Base-by-base conservation (phyloP, 2,113 vertebrate species). In the Zosterops hypoxanthus region DNA sequence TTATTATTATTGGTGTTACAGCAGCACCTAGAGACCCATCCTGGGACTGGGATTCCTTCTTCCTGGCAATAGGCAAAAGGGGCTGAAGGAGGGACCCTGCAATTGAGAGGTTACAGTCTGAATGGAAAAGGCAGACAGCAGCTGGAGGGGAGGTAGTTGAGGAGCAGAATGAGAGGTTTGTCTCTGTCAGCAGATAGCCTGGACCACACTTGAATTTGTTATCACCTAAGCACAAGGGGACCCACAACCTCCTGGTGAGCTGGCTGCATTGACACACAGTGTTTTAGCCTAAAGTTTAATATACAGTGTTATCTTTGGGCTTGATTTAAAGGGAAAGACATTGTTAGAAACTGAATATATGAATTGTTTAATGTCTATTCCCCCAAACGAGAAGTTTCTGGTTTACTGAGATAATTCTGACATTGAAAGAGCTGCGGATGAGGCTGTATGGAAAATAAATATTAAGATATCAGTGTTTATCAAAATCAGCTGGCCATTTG, bases 1-100 rank as follows among this genome's bases (percentile, higher is more conserved):
- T 66, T 36, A 15, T 64, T 83, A 85, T 88, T 94, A 26, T 1
- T 95, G 72, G 79, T 94, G 90, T 70, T 96, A 86, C 4, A 96
- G 93, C 94, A 97, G 68, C 96, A 96, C 94, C 94, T 96, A 96
- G 68, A 91, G 94, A 96, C 89, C 36, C 39, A 5, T 90, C 33
- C 31, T 41, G 94, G 93, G 90, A 95, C 75, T 95, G 81, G 57
- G 39, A 55, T 50, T 82, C 34, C 19, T 80, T 64, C 64, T 42
- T 34, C 42, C 33, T 47, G 29, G 34, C 15, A 50, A 5, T 4
- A 65, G 4, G 31, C 14, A 76, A 76, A 66, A 46, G 13, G 16
- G 12, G 28, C 26, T 69, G 66, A 42, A 56, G 11, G 24, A 63
- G 29, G 6, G 7, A 44, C 22, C 47, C 47, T 2, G 12, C 24